phyloP scores from a whole-genome alignment of 2,888 invertebrate genomes.

The Monoplex corrugatus region DNA sequence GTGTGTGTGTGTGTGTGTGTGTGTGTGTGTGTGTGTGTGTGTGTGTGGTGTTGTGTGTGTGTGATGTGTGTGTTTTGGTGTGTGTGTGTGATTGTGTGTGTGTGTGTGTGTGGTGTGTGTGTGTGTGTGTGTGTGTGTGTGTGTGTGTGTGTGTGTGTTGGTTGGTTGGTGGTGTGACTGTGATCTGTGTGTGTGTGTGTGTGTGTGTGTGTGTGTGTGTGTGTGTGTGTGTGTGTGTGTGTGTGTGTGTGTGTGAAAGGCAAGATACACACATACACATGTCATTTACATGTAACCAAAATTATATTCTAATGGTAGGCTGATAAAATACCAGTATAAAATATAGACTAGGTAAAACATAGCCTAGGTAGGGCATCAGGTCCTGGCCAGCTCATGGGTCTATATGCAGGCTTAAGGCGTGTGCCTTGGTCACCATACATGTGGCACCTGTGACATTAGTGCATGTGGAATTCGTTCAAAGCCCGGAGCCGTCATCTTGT shows the following conservation, averaged over 20 bases:
- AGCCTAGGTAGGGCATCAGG: too few species aligned
- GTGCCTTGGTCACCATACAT: too few species aligned
- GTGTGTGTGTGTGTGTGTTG: background rate
- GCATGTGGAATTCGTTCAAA: too few species aligned
- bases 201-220: constrained; percentile 9
- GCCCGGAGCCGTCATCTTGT: too few species aligned
- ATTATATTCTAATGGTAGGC: too few species aligned
- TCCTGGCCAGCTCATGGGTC: too few species aligned
- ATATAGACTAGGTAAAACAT: too few species aligned
- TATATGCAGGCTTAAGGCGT: too few species aligned
- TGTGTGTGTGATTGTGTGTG: too few species aligned
- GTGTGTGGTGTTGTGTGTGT: background rate
- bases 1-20: constrained; percentile 1
- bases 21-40: constrained; percentile 1
- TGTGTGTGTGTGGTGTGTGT: too few species aligned
- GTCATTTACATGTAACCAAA: background rate
- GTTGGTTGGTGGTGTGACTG: background rate
- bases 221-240: constrained; percentile 37
- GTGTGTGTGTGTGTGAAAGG: constrained; percentile 35
- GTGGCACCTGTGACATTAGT: too few species aligned
- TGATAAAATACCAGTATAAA: too few species aligned
- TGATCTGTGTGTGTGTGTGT: background rate
- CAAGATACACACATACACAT: constrained; percentile 34
- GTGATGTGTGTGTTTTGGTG: background rate
- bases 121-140: constrained; percentile 4